Evolutionary conservation across 2,888 invertebrate genomes (phyloP).

Genomic region (Antitype chi): DNA sequence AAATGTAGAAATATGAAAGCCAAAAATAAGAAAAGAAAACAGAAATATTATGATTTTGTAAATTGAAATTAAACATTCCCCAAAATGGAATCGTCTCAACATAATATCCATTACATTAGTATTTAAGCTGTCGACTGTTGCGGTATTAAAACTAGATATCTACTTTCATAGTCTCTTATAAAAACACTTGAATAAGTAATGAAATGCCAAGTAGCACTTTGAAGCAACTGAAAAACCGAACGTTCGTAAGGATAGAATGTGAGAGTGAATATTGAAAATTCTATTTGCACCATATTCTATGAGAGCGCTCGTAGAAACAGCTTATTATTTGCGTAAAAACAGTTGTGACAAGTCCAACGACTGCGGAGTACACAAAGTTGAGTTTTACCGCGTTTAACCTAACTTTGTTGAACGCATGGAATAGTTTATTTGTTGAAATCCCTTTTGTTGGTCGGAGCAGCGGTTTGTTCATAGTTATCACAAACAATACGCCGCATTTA

Average conservation of each 20-base stretch:
- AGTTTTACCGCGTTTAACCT: conserved; percentile 56
- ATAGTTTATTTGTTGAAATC: conserved; percentile 66
- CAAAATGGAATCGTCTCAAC: not conserved
- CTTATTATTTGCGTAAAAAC: conserved; percentile 53
- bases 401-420: conserved; percentile 63
- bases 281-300: conserved; percentile 21
- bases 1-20: not conserved
- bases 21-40: not conserved
- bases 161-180: conserved; percentile 20
- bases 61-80: conserved; percentile 12
- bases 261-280: conserved; percentile 35
- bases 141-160: conserved; percentile 20
- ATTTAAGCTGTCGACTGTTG: conserved; percentile 18
- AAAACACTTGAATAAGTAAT: conserved; percentile 47
- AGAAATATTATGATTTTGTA: not conserved
- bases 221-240: conserved; percentile 38
- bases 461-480: conserved; percentile 57
- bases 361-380: conserved; percentile 36
- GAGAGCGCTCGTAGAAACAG: conserved; percentile 16
- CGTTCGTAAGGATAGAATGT: conserved; percentile 14
- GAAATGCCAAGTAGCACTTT: conserved; percentile 36
- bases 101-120: conserved; percentile 13
- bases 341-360: conserved; percentile 44
- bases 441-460: conserved; percentile 52
- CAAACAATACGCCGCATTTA: conserved; percentile 64